Evolutionary conservation across 2,113 vertebrate species (phyloP), one percentile per base, ranked within the genome.

Genomic region (Tor tambroides): DNA sequence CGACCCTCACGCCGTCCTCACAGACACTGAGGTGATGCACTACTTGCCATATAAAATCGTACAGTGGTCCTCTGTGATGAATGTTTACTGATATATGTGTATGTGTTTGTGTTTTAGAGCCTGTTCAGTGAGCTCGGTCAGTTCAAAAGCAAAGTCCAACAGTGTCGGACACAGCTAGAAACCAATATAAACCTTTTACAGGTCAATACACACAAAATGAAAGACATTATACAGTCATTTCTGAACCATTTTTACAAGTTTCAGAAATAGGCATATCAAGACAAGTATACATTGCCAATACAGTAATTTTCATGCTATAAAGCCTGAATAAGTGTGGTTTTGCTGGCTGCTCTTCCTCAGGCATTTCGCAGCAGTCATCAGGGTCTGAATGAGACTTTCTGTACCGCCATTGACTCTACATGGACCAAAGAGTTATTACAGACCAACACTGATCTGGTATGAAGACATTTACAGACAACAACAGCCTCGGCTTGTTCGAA

Each of bases 391-490:
- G 84, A 75, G 54, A 84, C 79, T 2, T 74, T 92, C 43, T 83
- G 61, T 46, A 21, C 65, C 2, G 26, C 67, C 79, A 46, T 86
- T 28, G 91, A 93, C 69, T 90, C 93, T 0, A 80, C 93, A 56
- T 96, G 95, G 95, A 92, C 91, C 0, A 94, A 94, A 85, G 56
- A 92, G 51, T 14, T 95, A 84, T 93, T 94, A 28, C 94, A 95
- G 91, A 86, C 91, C 67, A 95, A 93, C 92, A 94, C 93, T 12
- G 92, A 94, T 84, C 92, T 95, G 95, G 95, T 96, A 91, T 56
- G 14, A n/a, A 78, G 19, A 19, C 9, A 61, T n/a, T 35, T 6
- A 15, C 75, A 78, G 35, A 72, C 23, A 11, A 74, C 4, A 0
- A 26, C 43, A 46, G 43, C 43, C 43, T 46, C 10, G 28, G 26